Evolutionary conservation across 2,113 vertebrate species (phyloP), one percentile per base, ranked within the genome.

Genomic region (Cheilinus undulatus): DNA sequence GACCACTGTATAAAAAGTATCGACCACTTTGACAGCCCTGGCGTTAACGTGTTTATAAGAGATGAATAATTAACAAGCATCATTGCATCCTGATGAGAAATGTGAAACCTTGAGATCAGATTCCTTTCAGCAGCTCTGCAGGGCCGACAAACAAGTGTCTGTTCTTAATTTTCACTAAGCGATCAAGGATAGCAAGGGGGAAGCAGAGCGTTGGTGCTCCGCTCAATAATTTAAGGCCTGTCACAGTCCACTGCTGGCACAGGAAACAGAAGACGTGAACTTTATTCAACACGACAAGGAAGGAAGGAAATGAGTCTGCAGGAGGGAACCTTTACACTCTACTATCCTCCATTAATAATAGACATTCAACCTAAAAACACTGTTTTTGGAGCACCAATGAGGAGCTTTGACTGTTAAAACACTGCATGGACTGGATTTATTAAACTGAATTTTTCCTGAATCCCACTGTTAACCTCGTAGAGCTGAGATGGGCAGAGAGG

Each of bases 221-320:
- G 46, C 36, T 86, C 48, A 86, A 87, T 87, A 69, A 84, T 84
- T 73, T 40, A 87, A 64, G 57, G 22, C 34, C 42, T 26, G 32
- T 75, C 53, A 66, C 42, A 59, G 61, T 57, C 49, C 40, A 19
- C 22, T 48, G 23, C 63, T 68, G 51, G 28, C 43, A 67, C 52
- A 80, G 28, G 46, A 70, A 70, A 81, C 63, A 80, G 63, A n/a
- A 59, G 23, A 24, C 14, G 2, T 67, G 52, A 48, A 40, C 22
- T 9, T 19, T 30, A 28, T 27, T 43, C 20, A 26, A 56, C 38
- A 38, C 14, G 27, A 60, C 13, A 27, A 4, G 26, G 5, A 8
- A 42, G n/a, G 14, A 40, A 53, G 40, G 13, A 45, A 49, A 28
- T 11, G 2, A 7, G 40, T 60, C 40, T 20, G 51, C 15, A 6